Evolutionary conservation across 1,140 invertebrate genomes (phyloP).

Genomic region (Temnothorax curvispinosus): DNA sequence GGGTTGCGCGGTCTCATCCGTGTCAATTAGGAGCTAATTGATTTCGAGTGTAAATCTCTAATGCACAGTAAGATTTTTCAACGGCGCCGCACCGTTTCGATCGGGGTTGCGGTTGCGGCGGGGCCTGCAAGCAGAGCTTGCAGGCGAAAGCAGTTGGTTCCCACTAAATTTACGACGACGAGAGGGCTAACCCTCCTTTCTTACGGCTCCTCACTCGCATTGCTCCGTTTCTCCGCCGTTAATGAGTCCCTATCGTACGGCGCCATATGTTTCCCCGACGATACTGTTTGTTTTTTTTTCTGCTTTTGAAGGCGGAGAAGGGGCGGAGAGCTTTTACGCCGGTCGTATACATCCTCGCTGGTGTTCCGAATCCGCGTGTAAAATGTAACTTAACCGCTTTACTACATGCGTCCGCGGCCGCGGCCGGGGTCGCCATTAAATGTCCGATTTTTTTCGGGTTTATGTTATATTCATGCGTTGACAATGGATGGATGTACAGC

Average conservation of each 20-base stretch:
- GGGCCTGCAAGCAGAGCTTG: constrained; percentile 35
- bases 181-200: constrained; percentile 55
- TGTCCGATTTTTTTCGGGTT: constrained; percentile 49
- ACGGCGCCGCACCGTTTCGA: constrained; percentile 41
- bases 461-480: constrained; percentile 57
- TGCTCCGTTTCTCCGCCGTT: constrained; percentile 64
- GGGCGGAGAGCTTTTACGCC: constrained; percentile 17
- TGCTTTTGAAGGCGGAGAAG: neutral
- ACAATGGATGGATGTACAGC: constrained; percentile 35
- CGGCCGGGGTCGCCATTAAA: constrained; percentile 31
- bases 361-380: constrained; percentile 39
- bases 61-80: constrained; percentile 72
- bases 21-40: constrained; percentile 78
- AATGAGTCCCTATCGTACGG: constrained; percentile 74
- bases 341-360: constrained; percentile 23
- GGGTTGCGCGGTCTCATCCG: constrained; percentile 27
- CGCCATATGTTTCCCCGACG: constrained; percentile 68
- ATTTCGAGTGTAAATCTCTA: constrained; percentile 81
- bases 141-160: constrained; percentile 75
- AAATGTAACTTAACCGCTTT: constrained; percentile 61
- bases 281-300: constrained; percentile 50
- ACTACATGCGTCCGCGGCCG: constrained; percentile 3
- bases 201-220: constrained; percentile 52
- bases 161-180: constrained; percentile 76
- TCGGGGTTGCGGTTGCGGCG: constrained; percentile 66